Evolutionary conservation across 2,113 vertebrate species (phyloP).

Genomic region (Opisthocomus hoazin): DNA sequence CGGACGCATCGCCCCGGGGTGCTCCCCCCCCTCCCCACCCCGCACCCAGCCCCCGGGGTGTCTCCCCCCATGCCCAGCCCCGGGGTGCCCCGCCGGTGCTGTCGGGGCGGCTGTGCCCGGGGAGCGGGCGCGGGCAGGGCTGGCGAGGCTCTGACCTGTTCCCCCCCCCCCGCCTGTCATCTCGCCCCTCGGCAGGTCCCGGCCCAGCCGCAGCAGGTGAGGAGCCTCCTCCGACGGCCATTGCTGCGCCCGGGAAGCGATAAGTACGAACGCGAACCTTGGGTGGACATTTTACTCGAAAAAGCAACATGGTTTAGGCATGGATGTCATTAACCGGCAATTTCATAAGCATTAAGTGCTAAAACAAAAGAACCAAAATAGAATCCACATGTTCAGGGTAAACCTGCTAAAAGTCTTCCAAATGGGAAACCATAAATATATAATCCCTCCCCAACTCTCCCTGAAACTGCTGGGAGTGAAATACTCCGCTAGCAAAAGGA

Average conservation of each 20-base stretch:
- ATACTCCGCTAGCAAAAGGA: background rate
- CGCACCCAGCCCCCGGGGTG: too few relatives aligned
- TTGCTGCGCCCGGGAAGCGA: conserved; percentile 4
- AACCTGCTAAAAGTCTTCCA: conserved; percentile 57
- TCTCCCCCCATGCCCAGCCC: too few relatives aligned
- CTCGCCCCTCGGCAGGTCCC: background rate
- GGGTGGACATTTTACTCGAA: background rate
- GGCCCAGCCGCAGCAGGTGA: background rate
- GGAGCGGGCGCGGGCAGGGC: background rate
- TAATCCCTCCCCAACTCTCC: background rate
- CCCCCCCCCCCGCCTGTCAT: background rate
- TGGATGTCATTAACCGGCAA: conserved; percentile 65
- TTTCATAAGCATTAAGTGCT: conserved; percentile 59
- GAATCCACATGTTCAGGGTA: conserved; percentile 42
- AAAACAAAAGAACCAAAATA: conserved; percentile 61
- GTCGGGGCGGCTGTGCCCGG: background rate
- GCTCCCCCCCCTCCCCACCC: too few relatives aligned
- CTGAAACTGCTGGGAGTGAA: background rate
- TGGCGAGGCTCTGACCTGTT: background rate
- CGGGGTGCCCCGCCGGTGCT: accelerated
- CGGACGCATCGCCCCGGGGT: accelerated
- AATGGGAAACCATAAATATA: conserved; percentile 47
- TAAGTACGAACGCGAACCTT: background rate
- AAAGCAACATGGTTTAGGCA: conserved; percentile 34
- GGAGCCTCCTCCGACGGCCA: conserved; percentile 15